A percentile compares a stretch with the other conserved stretches of the same genome.
phyloP scores from a whole-genome alignment of 2,888 invertebrate genomes.

The Spisula subtruncata region DNA sequence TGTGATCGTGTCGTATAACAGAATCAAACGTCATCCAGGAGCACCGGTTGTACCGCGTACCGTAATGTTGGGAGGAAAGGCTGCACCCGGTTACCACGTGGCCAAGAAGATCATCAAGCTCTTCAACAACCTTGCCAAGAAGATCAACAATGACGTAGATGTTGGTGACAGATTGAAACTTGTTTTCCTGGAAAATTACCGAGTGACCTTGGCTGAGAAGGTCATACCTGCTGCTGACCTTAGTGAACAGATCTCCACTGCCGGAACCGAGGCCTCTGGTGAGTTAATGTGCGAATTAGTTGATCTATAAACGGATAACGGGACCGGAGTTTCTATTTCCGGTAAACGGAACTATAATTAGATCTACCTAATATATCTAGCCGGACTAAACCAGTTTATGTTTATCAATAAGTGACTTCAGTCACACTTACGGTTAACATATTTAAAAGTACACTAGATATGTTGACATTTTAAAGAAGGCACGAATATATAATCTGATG shows the following conservation, averaged over 20 bases:
- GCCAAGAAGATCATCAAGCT: conserved; percentile 98
- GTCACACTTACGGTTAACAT: too few relatives aligned
- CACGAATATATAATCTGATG: too few relatives aligned
- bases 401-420: too few relatives aligned
- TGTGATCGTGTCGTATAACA: conserved; percentile 96
- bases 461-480: too few relatives aligned
- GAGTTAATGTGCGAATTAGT: background rate
- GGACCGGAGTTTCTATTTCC: too few relatives aligned
- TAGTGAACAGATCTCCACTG: conserved; percentile 99
- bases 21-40: conserved; percentile 96
- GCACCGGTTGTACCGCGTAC: conserved; percentile 95
- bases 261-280: conserved; percentile 98
- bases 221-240: conserved; percentile 99
- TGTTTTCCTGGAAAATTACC: conserved; percentile 98
- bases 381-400: too few relatives aligned
- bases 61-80: conserved; percentile 95
- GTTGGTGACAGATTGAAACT: conserved; percentile 97
- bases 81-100: conserved; percentile 98
- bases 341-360: too few relatives aligned
- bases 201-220: conserved; percentile 98
- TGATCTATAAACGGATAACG: too few relatives aligned
- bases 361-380: too few relatives aligned
- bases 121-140: conserved; percentile 96
- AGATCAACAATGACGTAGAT: conserved; percentile 99
- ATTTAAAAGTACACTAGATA: too few relatives aligned